Base-by-base conservation (phyloP, 2,113 vertebrate genomes). In the Ciconia stormi region DNA sequence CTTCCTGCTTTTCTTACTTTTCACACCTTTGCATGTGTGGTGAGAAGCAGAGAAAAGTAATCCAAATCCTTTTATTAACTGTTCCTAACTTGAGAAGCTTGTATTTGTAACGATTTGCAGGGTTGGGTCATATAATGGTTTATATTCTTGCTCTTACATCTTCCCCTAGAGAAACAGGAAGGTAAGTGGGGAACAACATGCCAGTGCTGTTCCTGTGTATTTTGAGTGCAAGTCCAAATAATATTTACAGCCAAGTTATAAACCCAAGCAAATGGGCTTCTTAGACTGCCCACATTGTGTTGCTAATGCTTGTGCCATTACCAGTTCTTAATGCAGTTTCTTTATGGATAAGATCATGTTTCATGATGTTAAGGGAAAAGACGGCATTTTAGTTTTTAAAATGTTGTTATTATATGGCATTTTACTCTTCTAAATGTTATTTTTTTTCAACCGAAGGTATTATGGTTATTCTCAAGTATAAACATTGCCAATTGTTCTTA, bases 401-500 rank as follows among this genome's bases (percentile, higher is more conserved):
- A 32, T 92, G 30, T 72, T 88, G 62, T 79, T 91, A 3, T 76
- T 67, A 23, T n/a, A 22, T 82, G 47, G 26, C 19, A 50, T 90
- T 96, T 91, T 87, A 76, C 25, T 83, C 36, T 89, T 84, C 38
- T 52, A 89, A 95, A 62, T 88, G 29, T 66, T 96, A 9, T 81
- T 97, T 93, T 92, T 93, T 52, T 93, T 93, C 65, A 46, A 5
- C 72, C 36, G 76, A 80, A 97, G 82, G 36, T 89, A 46, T 89
- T 93, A 32, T 14, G 29, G 78, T 84, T 94, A 47, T 78, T 95
- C 72, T 95, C 9, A 61, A 89, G 66, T 82, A 77, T 79, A 88
- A 94, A 96, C 66, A 72, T 84, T 70, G 16, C 74, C 32, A 50
- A 69, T 93, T 96, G 47, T 90, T 94, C 82, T 82, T 95, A 83